These are phyloP conservation scores for Pseudorhiza aurosa DNA, from an alignment of 30 jellyfish, hydroid and myxozoan genomes.

Conservation along the genomic window DNA sequence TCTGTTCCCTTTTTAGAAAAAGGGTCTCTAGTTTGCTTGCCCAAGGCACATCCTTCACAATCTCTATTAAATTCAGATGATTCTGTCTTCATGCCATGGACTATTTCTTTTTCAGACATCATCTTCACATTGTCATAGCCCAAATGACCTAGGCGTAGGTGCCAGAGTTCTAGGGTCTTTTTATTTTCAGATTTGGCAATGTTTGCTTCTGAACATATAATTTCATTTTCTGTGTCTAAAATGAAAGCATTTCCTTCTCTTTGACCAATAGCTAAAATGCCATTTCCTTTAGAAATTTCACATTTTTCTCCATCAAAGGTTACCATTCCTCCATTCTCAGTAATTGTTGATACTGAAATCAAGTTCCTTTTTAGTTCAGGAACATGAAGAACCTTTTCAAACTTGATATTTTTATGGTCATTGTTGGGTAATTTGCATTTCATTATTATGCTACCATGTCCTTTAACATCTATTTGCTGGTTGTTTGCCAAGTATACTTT, in stretches of 20 bases:
- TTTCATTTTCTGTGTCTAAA: conserved; percentile 2
- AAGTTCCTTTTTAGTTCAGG: conserved; percentile 21
- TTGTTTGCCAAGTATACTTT: conserved; percentile 35
- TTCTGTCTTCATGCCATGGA: conserved; percentile 16
- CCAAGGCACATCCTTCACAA: conserved; percentile 71
- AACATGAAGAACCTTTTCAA: conserved; percentile 43
- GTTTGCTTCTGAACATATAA: neutral
- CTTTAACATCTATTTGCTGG: conserved; percentile 5
- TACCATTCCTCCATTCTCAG: conserved; percentile 44
- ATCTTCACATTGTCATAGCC: conserved; percentile 54
- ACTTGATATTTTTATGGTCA: neutral
- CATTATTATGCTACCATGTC: conserved; percentile 33
- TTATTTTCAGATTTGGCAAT: neutral
- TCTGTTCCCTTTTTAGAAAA: conserved; percentile 23
- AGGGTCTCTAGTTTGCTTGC: conserved; percentile 31
- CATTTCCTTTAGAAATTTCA: conserved; percentile 13
- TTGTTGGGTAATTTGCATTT: conserved; percentile 15
- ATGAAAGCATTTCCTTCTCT: conserved; percentile 2
- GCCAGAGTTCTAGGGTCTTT: conserved; percentile 28
- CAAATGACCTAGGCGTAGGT: conserved; percentile 51
- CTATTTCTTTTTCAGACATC: conserved; percentile 7
- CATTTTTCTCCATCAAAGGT: conserved; percentile 28
- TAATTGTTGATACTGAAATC: conserved; percentile 44
- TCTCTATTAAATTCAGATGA: conserved; percentile 14
- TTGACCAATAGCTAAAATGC: conserved; percentile 23